Conservation (phyloP, 2,888 invertebrate species). For the Drosophila barbarae region DNA sequence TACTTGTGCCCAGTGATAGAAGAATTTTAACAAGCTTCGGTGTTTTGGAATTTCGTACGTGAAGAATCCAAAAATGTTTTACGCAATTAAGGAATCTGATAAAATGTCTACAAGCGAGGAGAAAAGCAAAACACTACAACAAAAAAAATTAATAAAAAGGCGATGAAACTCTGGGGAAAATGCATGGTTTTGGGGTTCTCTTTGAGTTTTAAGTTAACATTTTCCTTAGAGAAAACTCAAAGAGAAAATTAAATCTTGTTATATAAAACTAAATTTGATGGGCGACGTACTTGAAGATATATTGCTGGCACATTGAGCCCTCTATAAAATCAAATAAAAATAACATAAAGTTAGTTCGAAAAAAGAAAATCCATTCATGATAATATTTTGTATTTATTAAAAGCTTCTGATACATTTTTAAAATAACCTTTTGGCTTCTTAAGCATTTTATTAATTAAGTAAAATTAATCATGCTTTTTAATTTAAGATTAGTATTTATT, state of each 20-base stretch:
- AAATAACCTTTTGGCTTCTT: too few species aligned
- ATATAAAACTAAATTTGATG: too few species aligned
- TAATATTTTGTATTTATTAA: too few species aligned
- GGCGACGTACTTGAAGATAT: too few species aligned
- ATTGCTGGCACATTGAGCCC: too few species aligned
- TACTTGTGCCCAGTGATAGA: constrained; percentile 67
- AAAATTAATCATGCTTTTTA: too few species aligned
- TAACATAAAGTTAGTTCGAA: background rate
- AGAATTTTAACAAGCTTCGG: constrained; percentile 74
- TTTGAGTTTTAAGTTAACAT: background rate
- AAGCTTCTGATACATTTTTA: too few species aligned
- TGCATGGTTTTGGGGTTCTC: background rate
- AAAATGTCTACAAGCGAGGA: constrained; percentile 74
- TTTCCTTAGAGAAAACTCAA: background rate
- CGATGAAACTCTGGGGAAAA: constrained; percentile 1
- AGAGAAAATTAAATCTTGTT: background rate
- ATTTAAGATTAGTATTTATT: too few species aligned
- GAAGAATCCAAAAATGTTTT: constrained; percentile 75
- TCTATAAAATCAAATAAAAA: too few species aligned
- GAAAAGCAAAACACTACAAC: constrained; percentile 29
- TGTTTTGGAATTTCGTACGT: constrained; percentile 75
- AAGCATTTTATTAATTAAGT: too few species aligned
- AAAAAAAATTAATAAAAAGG: background rate
- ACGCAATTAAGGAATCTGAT: constrained; percentile 75
- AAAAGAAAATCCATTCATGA: background rate